Evolutionary conservation across 2,797 vertebrate species (phyloP).

Genomic region (Acanthurus lineatus): DNA sequence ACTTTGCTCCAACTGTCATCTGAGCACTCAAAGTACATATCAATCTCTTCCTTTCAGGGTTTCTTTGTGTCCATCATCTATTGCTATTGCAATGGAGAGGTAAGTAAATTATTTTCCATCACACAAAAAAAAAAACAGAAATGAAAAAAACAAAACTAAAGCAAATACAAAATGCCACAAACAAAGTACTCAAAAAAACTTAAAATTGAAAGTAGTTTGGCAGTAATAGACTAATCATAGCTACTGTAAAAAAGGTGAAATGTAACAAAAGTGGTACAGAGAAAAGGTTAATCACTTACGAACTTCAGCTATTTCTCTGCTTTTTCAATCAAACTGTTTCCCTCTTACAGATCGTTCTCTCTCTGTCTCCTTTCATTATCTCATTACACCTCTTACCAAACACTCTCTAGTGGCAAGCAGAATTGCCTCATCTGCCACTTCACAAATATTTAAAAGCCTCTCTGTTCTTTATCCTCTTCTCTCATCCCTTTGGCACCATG

Average conservation of each 20-base stretch:
- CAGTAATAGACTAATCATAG: not conserved
- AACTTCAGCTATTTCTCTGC: too few relatives aligned
- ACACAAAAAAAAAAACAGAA: too few relatives aligned
- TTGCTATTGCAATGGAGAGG: conserved; percentile 95
- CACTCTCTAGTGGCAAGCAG: not conserved
- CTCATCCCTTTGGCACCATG: not conserved
- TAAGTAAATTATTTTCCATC: conserved; percentile 69
- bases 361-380: not conserved
- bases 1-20: not conserved
- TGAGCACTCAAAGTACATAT: not conserved
- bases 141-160: not conserved
- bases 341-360: not conserved
- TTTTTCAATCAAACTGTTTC: not conserved
- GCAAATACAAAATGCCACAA: not conserved
- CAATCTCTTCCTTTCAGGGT: conserved; percentile 82
- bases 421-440: not conserved
- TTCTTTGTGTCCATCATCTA: conserved; percentile 95
- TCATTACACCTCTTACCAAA: not conserved
- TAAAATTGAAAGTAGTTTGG: not conserved
- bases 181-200: not conserved
- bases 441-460: not conserved
- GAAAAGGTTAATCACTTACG: not conserved
- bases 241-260: not conserved
- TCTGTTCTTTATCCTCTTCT: not conserved
- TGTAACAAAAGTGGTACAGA: not conserved